Evolutionary conservation across 2,888 invertebrate genomes (phyloP).

Genomic region (Ferrisia virgata): DNA sequence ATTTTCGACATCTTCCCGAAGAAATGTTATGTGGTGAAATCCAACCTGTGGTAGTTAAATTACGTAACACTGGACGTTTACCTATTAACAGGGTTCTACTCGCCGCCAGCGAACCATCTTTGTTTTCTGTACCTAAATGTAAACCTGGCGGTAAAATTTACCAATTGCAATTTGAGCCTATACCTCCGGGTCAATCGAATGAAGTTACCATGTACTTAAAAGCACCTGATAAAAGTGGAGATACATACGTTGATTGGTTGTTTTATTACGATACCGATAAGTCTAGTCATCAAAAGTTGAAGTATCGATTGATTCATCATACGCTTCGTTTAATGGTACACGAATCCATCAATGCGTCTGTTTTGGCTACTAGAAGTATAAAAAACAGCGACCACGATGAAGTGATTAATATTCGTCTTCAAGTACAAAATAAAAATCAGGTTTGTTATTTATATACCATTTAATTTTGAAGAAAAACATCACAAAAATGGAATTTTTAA

Average conservation of each 20-base stretch:
- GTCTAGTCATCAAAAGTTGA: conserved; percentile 50
- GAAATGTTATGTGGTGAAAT: conserved; percentile 74
- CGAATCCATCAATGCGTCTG: conserved; percentile 61
- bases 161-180: conserved; percentile 50
- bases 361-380: conserved; percentile 59
- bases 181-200: conserved; percentile 58
- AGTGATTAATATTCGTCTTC: conserved; percentile 34
- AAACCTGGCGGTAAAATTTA: conserved; percentile 41
- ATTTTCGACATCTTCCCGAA: conserved; percentile 65
- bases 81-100: conserved; percentile 63
- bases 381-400: conserved; percentile 50
- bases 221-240: conserved; percentile 65
- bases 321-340: conserved; percentile 63
- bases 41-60: conserved; percentile 64
- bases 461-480: too few species aligned
- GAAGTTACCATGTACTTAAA: conserved; percentile 65
- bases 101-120: conserved; percentile 68
- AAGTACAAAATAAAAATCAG: conserved; percentile 48
- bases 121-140: conserved; percentile 58
- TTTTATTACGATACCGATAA: conserved; percentile 68
- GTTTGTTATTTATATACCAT: conserved; percentile 44
- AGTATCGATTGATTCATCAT: conserved; percentile 64
- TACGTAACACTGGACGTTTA: conserved; percentile 68
- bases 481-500: not conserved
- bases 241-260: conserved; percentile 64